phyloP scores from a whole-genome alignment of 2,113 vertebrate genomes.

The Ranitomeya variabilis region DNA sequence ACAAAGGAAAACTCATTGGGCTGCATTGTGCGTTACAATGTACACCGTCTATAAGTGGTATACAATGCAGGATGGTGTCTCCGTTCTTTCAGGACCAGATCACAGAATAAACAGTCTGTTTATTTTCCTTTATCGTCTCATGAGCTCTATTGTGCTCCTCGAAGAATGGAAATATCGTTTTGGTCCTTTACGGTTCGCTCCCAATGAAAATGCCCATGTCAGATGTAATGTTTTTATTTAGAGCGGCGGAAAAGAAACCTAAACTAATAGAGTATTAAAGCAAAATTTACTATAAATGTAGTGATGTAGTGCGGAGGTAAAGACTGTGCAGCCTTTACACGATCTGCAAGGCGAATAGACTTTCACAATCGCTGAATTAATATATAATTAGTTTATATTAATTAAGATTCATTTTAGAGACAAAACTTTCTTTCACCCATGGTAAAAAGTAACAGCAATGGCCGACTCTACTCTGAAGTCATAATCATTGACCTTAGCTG shows the following conservation, averaged over 20 bases:
- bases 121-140: slow-evolving; percentile 3
- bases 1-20: not conserved
- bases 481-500: too few relatives aligned
- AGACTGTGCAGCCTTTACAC: not conserved
- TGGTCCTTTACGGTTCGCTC: not conserved
- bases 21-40: not conserved
- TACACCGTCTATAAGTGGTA: not conserved
- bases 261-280: not conserved
- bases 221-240: not conserved
- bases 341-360: not conserved
- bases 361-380: too few relatives aligned
- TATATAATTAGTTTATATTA: not conserved
- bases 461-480: too few relatives aligned
- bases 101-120: slow-evolving; percentile 18
- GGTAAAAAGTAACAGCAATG: too few relatives aligned
- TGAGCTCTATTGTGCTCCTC: not conserved
- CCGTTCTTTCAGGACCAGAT: not conserved
- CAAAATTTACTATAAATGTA: not conserved
- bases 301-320: not conserved
- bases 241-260: not conserved
- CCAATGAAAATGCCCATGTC: slow-evolving; percentile 4
- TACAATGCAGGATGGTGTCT: not conserved
- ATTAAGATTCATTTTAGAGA: not conserved
- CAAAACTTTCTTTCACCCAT: too few relatives aligned
- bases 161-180: not conserved